Evolutionary conservation across 1,140 invertebrate genomes (phyloP), one percentile per base, ranked within the genome.

Genomic region (Potamilus streckersoni): DNA sequence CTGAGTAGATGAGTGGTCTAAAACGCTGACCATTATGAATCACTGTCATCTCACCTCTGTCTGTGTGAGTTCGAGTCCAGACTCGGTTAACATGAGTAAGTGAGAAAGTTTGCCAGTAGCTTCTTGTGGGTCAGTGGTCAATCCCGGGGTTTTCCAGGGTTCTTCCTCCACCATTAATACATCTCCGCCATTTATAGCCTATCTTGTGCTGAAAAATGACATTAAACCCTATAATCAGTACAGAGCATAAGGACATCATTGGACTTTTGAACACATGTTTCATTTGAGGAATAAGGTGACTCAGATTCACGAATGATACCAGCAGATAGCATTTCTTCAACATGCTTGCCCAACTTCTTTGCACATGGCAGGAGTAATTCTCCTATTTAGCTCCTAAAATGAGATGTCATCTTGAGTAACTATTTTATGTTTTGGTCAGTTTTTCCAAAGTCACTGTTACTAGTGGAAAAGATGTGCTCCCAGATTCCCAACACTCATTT

Each of bases 351-450:
- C 12, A 13, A 68, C 56, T 27, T 76, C 68, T n/a, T 76, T 4
- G 27, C 4, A 31, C 68, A 76, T 70, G 49, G 27, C 66, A 3
- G 67, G 74, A 2, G 67, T 68, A 56, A 70, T 70, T 59, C 56
- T 69, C n/a, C 71, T 65, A 64, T 73, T 66, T 19, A 38, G 55
- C 57, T 73, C 62, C 11, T 73, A 66, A 20, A 73, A 73, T 20
- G 62, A 62, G 16, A n/a, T 73, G 15, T 55, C 15, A 66, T 73
- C 71, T 73, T 63, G n/a, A 23, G 66, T n/a, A n/a, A 65, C 49
- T 58, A 67, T 66, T 16, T 73, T 62, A 73, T 73, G 71, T 66
- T 70, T n/a, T 58, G 5, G n/a, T 76, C 38, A 13, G 74, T 70
- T 23, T 38, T 38, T 19, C 68, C 74, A 31, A 70, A 17, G 27